Conservation (phyloP, 2,797 vertebrate genomes). For the Sardinella longiceps region DNA sequence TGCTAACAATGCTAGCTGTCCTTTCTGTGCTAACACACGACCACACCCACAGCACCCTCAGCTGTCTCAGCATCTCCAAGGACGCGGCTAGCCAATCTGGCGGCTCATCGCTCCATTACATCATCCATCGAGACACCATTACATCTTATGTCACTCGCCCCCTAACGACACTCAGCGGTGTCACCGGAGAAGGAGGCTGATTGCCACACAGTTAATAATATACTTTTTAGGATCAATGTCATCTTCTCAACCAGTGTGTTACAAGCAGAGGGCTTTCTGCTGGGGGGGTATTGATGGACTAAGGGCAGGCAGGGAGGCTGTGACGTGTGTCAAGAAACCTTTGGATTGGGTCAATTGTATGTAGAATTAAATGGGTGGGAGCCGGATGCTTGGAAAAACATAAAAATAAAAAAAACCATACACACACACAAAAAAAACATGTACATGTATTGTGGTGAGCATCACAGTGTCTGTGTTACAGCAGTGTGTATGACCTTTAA, state of each 20-base stretch:
- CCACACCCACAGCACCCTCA: slow-evolving; percentile 50
- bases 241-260: slow-evolving; percentile 23
- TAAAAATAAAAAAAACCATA: neutral
- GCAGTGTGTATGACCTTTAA: neutral
- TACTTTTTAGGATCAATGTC: slow-evolving; percentile 36
- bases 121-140: slow-evolving; percentile 11
- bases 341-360: neutral
- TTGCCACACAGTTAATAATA: slow-evolving; percentile 29
- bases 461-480: neutral
- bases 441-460: neutral
- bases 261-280: neutral
- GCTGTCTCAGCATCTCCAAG: neutral
- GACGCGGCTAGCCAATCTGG: neutral
- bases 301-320: neutral
- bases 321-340: neutral
- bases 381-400: neutral
- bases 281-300: neutral
- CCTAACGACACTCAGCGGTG: neutral
- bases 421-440: too few relatives aligned
- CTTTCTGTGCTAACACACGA: neutral
- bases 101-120: neutral
- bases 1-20: slow-evolving; percentile 24
- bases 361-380: neutral
- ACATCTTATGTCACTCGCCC: neutral
- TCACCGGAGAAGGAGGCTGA: slow-evolving; percentile 28